Evolutionary conservation across 2,113 vertebrate genomes (phyloP), one percentile per base, ranked within the genome.

Genomic region (Aplodontia rufa): DNA sequence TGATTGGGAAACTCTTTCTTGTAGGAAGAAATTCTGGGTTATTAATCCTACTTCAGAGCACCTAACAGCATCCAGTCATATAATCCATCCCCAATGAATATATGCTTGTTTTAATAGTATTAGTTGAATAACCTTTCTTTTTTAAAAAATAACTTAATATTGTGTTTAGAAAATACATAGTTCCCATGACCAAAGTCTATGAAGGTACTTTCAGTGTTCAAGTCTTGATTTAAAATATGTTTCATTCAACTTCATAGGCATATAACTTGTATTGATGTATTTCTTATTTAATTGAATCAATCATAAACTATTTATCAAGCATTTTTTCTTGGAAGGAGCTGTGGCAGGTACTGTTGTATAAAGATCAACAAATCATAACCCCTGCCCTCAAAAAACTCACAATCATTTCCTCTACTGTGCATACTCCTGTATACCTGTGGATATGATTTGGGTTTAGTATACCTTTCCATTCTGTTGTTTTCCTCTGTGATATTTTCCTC

Each of bases 281-380:
- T 83, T 8, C 42, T 88, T 81, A 88, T 86, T n/a, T 68, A 84
- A 80, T 78, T 55, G 40, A 20, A 6, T 86, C 1, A 35, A 0
- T 76, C n/a, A 71, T 68, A 53, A 83, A 93, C 79, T 75, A 80
- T 94, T 92, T 95, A 79, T 53, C 10, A 30, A 87, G 37, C 11
- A 69, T 60, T 79, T 92, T 92, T 90, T 32, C n/a, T 74, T 71
- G 22, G 32, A 75, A 62, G 26, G 5, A 22, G 64, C 64, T 69
- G 35, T 83, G 49, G 62, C 17, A 96, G n/a, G 32, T 72, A 42
- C 60, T 76, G 26, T 14, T 40, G 26, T 53, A 87, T 51, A 69
- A 75, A 83, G 26, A 69, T 75, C 40, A 92, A 55, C 55, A 68
- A n/a, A 45, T 37, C 13, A 45, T 55, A 42, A 62, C 64, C 12